Evolutionary conservation across 2,888 invertebrate species (phyloP), one percentile per base, ranked within the genome.

Genomic region (Nebria salina): DNA sequence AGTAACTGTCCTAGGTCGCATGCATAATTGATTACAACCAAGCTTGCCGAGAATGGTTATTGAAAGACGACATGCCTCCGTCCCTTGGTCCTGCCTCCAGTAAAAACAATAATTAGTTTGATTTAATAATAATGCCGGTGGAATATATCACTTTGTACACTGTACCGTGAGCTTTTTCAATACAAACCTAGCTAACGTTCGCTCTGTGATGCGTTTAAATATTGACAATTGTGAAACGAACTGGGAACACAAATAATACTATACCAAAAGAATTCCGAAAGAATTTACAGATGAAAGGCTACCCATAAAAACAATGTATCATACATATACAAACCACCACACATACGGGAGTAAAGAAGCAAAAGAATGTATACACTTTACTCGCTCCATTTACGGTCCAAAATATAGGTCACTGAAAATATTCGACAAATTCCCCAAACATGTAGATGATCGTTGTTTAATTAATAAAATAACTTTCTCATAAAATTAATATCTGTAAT

Each of bases 1-100:
- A 54, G 54, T 20, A 11, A 54, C 54, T 54, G 54, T 54, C 54
- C 54, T 54, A 54, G 54, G 54, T 54, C 54, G 54, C 54, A 54
- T 54, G 54, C 54, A 54, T 54, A 54, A 54, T 54, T 54, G 54
- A 54, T 13, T 54, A 54, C 8, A 54, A 54, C 11, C 54, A 54
- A 54, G 54, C 54, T 54, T 54, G 54, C 54, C 54, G 54, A 54
- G 54, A 54, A 54, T 54, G 54, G 54, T 54, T 54, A 54, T 54
- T 54, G 54, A 54, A 54, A 54, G 54, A 54, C 54, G 34, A 54
- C 54, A 13, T 8, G 54, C 54, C 54, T 54, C 54, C 54, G 54
- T 13, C 54, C 54, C 13, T 11, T 54, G 54, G 54, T 54, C 54
- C 8, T 7, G 54, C 54, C 54, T 54, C 54, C 11, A 54, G 54